Base-by-base conservation (phyloP, 2,888 invertebrate species). In the Synergus japonicus region DNA sequence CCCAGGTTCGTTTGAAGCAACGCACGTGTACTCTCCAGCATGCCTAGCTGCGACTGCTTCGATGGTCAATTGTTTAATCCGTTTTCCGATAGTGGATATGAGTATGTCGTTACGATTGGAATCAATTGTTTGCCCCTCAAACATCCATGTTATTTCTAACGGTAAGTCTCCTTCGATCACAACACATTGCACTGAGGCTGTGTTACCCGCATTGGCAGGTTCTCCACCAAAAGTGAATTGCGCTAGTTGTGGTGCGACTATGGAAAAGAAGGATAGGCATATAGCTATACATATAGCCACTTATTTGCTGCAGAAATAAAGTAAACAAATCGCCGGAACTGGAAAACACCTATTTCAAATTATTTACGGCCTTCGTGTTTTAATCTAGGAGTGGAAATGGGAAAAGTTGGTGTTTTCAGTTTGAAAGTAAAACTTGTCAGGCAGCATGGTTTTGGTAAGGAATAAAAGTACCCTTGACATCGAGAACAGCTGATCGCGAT, bases 161-260 rank as follows among this genome's bases (percentile, higher is more conserved):
- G 95, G 95, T 79, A 94, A 92, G 90, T 95, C 95, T 22, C 96
- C 95, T 86, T 94, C 93, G 81, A 93, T 90, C 79, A 95, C 93
- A 65, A 94, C 93, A 88, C 95, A 95, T 41, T 73, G 67, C 92
- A 94, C 94, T 94, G 88, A 93, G 78, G 94, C 93, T 41, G 93
- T 93, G 87, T 95, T 94, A 66, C 94, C 95, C 65, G 94, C 93
- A 85, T 94, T 94, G 64, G 94, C 90, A 0, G 94, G 93, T 81
- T 93, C 94, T 81, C 94, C 94, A 67, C 94, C 95, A 89, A 95
- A 95, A 81, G 93, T 92, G 85, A 94, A 94, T 81, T 89, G 87
- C 84, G 88, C 88, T 83, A 91, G 88, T 87, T 89, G 90, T 78
- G 91, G 91, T 82, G 88, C 88, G 76, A 91, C 91, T 91, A 88